phyloP scores from a whole-genome alignment of 2,888 invertebrate species.

The Amphiduros pacificus region DNA sequence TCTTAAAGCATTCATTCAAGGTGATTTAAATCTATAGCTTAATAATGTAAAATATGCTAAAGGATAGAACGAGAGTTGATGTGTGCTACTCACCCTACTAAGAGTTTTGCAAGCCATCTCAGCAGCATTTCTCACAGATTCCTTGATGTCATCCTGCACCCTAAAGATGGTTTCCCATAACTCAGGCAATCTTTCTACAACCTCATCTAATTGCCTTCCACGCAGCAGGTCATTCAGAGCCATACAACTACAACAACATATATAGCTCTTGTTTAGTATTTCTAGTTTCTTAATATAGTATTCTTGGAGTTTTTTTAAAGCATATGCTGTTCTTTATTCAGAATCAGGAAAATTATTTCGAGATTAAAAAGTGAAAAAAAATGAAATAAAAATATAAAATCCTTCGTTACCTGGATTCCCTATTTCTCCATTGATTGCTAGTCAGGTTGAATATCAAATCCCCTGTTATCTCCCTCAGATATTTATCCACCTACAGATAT shows the following conservation, averaged over 20 bases:
- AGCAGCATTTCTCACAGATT: constrained; percentile 60
- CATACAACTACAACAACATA: constrained; percentile 67
- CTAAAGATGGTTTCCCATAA: constrained; percentile 83
- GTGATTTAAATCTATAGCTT: too few relatives aligned
- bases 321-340: too few relatives aligned
- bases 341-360: too few relatives aligned
- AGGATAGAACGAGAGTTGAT: constrained; percentile 4
- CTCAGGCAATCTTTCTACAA: constrained; percentile 63
- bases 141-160: constrained; percentile 94
- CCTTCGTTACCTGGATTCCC: constrained; percentile 72
- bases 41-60: too few relatives aligned
- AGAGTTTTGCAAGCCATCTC: constrained; percentile 58
- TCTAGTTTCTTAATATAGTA: too few relatives aligned
- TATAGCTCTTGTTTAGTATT: too few relatives aligned
- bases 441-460: constrained; percentile 83
- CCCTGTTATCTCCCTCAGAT: constrained; percentile 77
- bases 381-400: neutral
- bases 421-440: constrained; percentile 82
- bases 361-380: too few relatives aligned
- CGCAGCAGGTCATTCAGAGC: constrained; percentile 83
- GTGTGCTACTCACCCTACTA: constrained; percentile 46
- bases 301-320: too few relatives aligned
- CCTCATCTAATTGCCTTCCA: constrained; percentile 62
- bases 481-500: constrained; percentile 72
- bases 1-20: too few relatives aligned